phyloP scores from a whole-genome alignment of 2,797 vertebrate genomes.

The Falco biarmicus region DNA sequence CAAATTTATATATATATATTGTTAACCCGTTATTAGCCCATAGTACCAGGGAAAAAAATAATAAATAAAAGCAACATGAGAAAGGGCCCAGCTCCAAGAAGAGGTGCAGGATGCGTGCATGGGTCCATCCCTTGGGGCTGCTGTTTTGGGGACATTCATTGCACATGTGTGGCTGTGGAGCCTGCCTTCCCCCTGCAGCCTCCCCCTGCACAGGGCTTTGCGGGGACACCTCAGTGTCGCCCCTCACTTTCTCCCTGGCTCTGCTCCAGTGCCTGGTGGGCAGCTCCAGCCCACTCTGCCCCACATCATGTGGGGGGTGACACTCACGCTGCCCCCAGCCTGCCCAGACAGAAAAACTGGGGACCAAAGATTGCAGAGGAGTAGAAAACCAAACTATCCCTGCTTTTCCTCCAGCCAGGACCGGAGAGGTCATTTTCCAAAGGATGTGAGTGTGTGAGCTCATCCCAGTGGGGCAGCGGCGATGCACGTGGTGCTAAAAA shows the following conservation, averaged over 20 bases:
- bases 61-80: background rate
- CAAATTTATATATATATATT: background rate
- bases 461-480: background rate
- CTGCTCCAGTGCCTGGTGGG: background rate
- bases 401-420: background rate
- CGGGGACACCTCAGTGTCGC: background rate
- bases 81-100: background rate
- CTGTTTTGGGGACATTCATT: background rate
- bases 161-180: background rate
- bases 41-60: background rate
- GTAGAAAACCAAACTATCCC: background rate
- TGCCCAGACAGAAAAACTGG: background rate
- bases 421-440: background rate
- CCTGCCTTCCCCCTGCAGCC: background rate
- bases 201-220: background rate
- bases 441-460: background rate
- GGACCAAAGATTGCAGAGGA: background rate
- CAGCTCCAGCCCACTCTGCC: background rate
- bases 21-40: background rate
- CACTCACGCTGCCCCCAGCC: background rate
- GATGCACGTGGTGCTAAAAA: background rate
- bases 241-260: background rate
- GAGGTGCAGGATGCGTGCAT: accelerated
- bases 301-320: accelerated
- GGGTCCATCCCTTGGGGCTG: accelerated